These are phyloP conservation scores for Cossypha heuglini DNA, from an alignment of 2,797 vertebrate genomes.

Conservation along the genomic window DNA sequence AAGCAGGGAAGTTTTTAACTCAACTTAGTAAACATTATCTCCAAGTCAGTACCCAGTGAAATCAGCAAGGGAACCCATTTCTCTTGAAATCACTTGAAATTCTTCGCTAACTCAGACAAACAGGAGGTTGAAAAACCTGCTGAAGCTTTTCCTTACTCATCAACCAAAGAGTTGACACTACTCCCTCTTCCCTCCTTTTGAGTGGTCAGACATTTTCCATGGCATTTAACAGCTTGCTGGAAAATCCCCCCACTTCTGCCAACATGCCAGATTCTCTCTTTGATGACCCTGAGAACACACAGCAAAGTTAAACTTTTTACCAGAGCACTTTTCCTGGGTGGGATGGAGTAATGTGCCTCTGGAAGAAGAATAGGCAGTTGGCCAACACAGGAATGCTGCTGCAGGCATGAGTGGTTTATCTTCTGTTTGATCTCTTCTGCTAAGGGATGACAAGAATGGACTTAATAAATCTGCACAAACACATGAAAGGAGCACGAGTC, in stretches of 20 bases:
- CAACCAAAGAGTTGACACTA: background rate
- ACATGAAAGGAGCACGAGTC: background rate
- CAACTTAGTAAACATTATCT: background rate
- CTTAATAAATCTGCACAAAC: conserved; percentile 2
- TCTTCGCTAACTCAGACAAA: background rate
- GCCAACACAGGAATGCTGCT: background rate
- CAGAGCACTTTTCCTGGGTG: background rate
- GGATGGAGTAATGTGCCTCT: background rate
- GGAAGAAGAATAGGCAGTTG: background rate
- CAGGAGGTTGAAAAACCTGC: background rate
- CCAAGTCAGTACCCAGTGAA: background rate
- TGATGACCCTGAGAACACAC: background rate
- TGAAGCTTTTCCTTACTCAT: background rate
- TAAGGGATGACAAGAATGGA: conserved; percentile 26
- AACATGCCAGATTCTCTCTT: background rate
- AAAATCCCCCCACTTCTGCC: background rate
- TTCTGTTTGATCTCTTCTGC: conserved; percentile 39
- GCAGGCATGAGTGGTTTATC: conserved; percentile 10
- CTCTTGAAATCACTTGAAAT: background rate
- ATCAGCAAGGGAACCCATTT: background rate
- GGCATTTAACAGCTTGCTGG: background rate
- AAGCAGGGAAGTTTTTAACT: background rate
- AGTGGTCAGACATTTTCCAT: background rate
- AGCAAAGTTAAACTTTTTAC: background rate
- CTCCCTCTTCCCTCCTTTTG: background rate